These are phyloP conservation scores for Brachypteracias leptosomus DNA, from an alignment of 2,113 vertebrate genomes.

Conservation along the genomic window DNA sequence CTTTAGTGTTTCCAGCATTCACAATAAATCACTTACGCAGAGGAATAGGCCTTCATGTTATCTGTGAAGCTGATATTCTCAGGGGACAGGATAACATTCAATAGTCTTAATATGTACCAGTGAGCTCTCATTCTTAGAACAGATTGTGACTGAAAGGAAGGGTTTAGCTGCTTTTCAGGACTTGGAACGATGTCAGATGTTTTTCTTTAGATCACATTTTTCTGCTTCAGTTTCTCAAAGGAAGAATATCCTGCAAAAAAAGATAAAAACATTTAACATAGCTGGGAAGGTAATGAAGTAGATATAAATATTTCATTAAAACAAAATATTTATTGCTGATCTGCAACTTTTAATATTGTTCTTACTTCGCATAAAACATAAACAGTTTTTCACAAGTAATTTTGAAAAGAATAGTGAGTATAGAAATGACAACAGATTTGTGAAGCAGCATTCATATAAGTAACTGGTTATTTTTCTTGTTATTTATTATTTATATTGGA, in stretches of 20 bases:
- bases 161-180: constrained; percentile 33
- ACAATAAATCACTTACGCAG: background rate
- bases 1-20: background rate
- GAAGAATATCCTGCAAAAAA: background rate
- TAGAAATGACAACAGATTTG: background rate
- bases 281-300: background rate
- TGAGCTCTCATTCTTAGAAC: constrained; percentile 23
- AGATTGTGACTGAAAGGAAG: constrained; percentile 49
- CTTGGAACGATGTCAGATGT: constrained; percentile 36
- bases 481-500: background rate
- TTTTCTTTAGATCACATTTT: constrained; percentile 15
- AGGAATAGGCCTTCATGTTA: background rate
- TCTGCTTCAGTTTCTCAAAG: background rate
- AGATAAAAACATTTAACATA: background rate
- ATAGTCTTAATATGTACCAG: constrained; percentile 2
- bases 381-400: background rate
- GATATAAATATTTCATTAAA: background rate
- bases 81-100: background rate
- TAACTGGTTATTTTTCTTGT: background rate
- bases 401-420: background rate
- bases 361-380: background rate
- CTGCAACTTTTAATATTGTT: background rate
- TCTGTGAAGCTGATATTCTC: constrained; percentile 52
- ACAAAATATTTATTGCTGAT: background rate
- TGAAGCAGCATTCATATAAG: background rate